Evolutionary conservation across 2,113 vertebrate genomes (phyloP).

Genomic region (Sarotherodon lohbergeri): DNA sequence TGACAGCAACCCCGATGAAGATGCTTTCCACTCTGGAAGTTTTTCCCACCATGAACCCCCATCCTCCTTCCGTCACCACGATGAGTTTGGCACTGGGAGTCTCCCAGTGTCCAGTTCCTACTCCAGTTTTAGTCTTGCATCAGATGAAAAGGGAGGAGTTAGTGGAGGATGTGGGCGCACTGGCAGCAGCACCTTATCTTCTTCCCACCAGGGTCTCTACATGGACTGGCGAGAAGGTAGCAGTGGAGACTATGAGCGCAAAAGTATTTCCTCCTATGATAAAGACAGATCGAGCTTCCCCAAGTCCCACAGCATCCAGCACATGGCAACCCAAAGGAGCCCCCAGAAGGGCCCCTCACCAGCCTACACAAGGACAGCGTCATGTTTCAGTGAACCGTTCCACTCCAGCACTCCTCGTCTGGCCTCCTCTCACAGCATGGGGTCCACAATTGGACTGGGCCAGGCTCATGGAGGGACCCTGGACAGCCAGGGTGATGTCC

Average conservation of each 20-base stretch:
- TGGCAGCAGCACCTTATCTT: constrained; percentile 81
- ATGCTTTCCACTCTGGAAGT: constrained; percentile 75
- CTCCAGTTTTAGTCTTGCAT: constrained; percentile 89
- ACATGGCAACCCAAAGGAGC: constrained; percentile 75
- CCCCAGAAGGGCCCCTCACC: constrained; percentile 75
- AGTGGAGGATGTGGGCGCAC: constrained; percentile 66
- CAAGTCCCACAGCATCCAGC: constrained; percentile 79
- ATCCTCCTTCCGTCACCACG: constrained; percentile 64
- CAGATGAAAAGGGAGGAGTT: constrained; percentile 82
- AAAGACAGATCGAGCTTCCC: constrained; percentile 76
- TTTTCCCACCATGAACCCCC: constrained; percentile 80
- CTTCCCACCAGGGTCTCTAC: constrained; percentile 87
- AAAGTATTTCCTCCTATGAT: constrained; percentile 75
- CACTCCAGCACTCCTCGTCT: constrained; percentile 76
- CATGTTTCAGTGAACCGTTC: constrained; percentile 84
- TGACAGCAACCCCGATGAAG: constrained; percentile 83
- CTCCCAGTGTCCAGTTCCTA: constrained; percentile 87
- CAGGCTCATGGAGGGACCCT: constrained; percentile 8
- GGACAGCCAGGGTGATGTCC: constrained; percentile 39
- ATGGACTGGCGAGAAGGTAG: constrained; percentile 80
- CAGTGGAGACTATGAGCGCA: constrained; percentile 75
- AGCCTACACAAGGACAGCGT: constrained; percentile 76
- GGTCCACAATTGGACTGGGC: constrained; percentile 59
- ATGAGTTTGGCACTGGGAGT: constrained; percentile 79
- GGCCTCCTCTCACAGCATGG: constrained; percentile 75